Base-by-base conservation (phyloP, 1,140 invertebrate species). In the Drosophila fuyamai region DNA sequence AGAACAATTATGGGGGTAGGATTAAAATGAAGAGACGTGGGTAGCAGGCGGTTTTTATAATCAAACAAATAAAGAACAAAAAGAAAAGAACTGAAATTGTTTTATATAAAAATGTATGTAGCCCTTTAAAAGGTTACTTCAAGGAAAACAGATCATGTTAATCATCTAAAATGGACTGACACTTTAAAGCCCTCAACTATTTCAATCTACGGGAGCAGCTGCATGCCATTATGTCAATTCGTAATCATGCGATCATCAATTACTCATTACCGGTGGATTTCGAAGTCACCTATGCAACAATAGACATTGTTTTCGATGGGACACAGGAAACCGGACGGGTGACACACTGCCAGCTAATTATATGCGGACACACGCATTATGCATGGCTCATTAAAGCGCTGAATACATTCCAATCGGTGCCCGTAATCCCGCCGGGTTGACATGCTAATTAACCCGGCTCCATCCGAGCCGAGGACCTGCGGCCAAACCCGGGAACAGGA, bases 321-420 rank as follows among this genome's bases (percentile, higher is more conserved):
- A 29, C 32, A 43, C 4, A 12, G 51, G 35, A 65, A 35, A 51
- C 36, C 47, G 67, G 53, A 55, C 51, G 38, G n/a, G 14, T 47
- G 54, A 38, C 62, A 77, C 59, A 82, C 74, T 83, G 80, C 23
- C 62, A 61, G 75, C 80, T 82, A 82, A 82, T 82, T 82, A 70
- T 82, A 82, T 79, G 80, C 75, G 68, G 66, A 72, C 68, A 78
- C 46, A 68, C 67, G 54, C 79, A 81, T 81, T 77, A 78, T 81
- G 75, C 58, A 82, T 81, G 74, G 74, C 79, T 81, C 79, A 81
- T 82, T 81, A 82, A 81, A 74, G 35, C 79, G 74, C 72, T 68
- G 67, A 82, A 71, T 82, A 74, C 79, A 82, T 82, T 82, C 80
- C 80, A 75, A 83, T 79, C 80, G 72, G 50, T 50, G 63, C 66